Base-by-base conservation (phyloP, 2,888 invertebrate genomes). In the Drosophila vallismaia region DNA sequence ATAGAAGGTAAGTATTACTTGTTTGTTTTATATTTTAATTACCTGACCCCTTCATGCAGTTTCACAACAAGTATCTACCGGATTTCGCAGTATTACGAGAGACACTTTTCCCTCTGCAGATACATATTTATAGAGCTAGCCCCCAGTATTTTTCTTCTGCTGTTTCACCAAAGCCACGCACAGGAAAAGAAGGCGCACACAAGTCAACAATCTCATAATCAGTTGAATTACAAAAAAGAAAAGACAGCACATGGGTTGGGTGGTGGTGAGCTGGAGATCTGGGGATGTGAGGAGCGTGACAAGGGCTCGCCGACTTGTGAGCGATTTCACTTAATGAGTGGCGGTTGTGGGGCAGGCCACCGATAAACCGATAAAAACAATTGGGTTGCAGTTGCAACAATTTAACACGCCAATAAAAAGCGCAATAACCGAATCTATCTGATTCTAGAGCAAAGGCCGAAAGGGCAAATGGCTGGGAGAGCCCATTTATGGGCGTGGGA, bases 161-260 rank as follows among this genome's bases (percentile, higher is more conserved):
- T 69, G 10, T 4, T 4, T 14, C 29, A 14, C 26, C 14, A 53
- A 38, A 24, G 48, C 45, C 28, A 24, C 36, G 48, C 33, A 36
- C 70, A 55, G 40, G 31, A 40, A 45, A 40, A 46, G 50, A 53
- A 60, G 75, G 59, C 59, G 62, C 59, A 50, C 74, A 71, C 55
- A 76, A 88, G 89, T 88, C 89, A 84, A 88, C 89, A 84, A 87
- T 84, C 84, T 87, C 79, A 88, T 84, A 84, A 84, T 84, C 84
- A 87, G 86, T 79, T 82, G 71, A 85, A 82, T 79, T 87, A 74
- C 88, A 74, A 76, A 73, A 64, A 64, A 42, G 9, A 60, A 71
- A 73, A 54, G 31, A 12, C 36, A 26, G 3, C 50, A 10, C 12
- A 50, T 42, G 45, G 9, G n/a, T 28, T 40, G 44, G 52, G 38